These are phyloP conservation scores for Taxidea taxus DNA, from an alignment of 2,113 vertebrate species.

Conservation along the genomic window DNA sequence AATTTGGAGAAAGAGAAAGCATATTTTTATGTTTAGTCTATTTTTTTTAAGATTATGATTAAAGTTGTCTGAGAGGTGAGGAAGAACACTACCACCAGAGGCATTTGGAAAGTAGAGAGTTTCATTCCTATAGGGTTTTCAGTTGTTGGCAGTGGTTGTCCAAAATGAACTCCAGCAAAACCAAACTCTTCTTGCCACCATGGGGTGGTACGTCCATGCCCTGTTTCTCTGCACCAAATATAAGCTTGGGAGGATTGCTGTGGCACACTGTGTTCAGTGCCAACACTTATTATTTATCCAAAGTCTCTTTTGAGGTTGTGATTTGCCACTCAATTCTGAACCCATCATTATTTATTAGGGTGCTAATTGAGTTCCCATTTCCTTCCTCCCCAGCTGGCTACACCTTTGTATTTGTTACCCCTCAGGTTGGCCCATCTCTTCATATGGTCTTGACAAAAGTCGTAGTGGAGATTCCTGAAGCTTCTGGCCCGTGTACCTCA, in stretches of 20 bases:
- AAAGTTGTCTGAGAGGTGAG: neutral
- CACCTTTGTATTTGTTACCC: neutral
- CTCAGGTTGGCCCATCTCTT: neutral
- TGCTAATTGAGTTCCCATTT: neutral
- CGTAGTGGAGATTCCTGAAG: neutral
- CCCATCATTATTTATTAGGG: neutral
- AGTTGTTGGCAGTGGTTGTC: neutral
- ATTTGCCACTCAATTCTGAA: neutral
- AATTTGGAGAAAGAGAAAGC: neutral
- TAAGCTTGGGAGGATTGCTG: neutral
- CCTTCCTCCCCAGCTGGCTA: neutral
- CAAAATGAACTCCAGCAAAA: neutral
- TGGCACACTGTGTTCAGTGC: neutral
- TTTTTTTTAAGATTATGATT: neutral
- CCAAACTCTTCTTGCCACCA: neutral
- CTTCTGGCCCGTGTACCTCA: neutral
- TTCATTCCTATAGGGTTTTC: neutral
- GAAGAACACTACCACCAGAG: neutral
- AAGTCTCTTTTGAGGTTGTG: neutral
- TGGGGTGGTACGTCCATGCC: neutral
- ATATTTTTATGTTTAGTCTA: neutral
- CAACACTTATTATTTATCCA: neutral
- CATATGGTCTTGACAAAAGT: neutral
- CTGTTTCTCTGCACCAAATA: neutral
- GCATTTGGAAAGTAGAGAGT: neutral